A percentile compares a stretch with the other conserved stretches of the same genome.
Conservation (phyloP, 1,140 invertebrate genomes). For the Eciton burchellii region DNA sequence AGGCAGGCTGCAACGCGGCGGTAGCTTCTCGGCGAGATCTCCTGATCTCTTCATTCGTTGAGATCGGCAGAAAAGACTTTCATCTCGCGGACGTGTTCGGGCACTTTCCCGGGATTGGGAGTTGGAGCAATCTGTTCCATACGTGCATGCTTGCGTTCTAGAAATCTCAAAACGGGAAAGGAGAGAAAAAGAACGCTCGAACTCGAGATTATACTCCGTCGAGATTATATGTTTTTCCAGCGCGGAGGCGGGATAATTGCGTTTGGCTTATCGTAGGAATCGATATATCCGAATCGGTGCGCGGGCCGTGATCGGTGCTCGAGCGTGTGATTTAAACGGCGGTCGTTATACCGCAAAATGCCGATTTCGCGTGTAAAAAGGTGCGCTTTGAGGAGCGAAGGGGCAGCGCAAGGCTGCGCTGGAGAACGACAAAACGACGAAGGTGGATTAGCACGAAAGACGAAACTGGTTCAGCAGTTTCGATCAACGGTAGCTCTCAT, state of each 20-base stretch:
- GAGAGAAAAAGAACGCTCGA: background rate
- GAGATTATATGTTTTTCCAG: background rate
- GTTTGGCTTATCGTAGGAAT: background rate
- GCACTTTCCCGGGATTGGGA: no score
- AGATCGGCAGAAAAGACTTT: no score
- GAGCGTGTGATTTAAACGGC: constrained; percentile 37
- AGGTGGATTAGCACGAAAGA: constrained; percentile 78
- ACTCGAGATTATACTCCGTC: background rate
- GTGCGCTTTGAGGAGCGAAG: constrained; percentile 33
- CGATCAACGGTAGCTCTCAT: constrained; percentile 74
- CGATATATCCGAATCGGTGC: background rate
- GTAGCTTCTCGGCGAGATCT: no score
- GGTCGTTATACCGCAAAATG: constrained; percentile 38
- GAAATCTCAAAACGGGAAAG: no score
- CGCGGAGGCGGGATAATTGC: background rate
- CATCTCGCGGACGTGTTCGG: no score
- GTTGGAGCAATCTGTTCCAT: no score
- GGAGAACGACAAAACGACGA: constrained; percentile 23
- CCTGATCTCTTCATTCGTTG: no score
- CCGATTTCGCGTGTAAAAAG: constrained; percentile 44
- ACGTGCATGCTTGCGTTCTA: no score
- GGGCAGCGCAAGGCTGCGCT: constrained; percentile 17
- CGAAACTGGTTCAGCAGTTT: constrained; percentile 82
- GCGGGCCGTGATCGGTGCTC: background rate
- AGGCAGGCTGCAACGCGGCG: no score